Evolutionary conservation across 1,140 invertebrate species (phyloP).

Genomic region (Cherax quadricarinatus): DNA sequence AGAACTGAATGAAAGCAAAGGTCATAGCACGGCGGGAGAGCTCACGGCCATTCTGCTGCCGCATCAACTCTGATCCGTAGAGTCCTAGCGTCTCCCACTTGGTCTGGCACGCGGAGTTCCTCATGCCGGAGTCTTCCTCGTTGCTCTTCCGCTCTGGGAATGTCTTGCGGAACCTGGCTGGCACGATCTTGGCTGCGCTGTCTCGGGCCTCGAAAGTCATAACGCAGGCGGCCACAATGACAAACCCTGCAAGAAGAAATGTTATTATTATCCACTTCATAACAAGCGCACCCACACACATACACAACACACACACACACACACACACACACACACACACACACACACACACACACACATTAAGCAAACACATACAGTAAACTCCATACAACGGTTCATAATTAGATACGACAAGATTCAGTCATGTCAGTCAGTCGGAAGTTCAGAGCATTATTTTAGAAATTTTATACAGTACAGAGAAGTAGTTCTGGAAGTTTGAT

Average conservation of each 20-base stretch:
- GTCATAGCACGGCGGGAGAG: conserved; percentile 81
- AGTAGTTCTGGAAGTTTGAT: too few species aligned
- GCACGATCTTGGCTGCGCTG: conserved; percentile 90
- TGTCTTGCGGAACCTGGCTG: conserved; percentile 78
- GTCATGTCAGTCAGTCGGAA: too few species aligned
- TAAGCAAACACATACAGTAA: too few species aligned
- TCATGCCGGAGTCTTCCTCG: conserved; percentile 66
- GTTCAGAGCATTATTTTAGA: too few species aligned
- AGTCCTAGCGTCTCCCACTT: conserved; percentile 81
- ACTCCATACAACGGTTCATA: too few species aligned
- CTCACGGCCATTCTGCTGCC: conserved; percentile 42
- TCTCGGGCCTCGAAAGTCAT: conserved; percentile 95
- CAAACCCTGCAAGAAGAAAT: conserved; percentile 83
- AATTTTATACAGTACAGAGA: too few species aligned
- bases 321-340: conserved; percentile 24
- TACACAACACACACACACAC: neutral
- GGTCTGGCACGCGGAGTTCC: conserved; percentile 76
- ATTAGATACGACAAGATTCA: too few species aligned
- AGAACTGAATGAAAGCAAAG: conserved; percentile 84
- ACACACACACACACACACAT: conserved; percentile 13
- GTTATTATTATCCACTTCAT: neutral
- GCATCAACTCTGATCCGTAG: conserved; percentile 74
- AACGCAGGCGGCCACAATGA: conserved; percentile 94
- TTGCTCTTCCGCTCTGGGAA: conserved; percentile 72
- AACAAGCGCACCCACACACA: neutral